Conservation (phyloP, 2,888 invertebrate genomes). For the Tuberolachnus salignus region DNA sequence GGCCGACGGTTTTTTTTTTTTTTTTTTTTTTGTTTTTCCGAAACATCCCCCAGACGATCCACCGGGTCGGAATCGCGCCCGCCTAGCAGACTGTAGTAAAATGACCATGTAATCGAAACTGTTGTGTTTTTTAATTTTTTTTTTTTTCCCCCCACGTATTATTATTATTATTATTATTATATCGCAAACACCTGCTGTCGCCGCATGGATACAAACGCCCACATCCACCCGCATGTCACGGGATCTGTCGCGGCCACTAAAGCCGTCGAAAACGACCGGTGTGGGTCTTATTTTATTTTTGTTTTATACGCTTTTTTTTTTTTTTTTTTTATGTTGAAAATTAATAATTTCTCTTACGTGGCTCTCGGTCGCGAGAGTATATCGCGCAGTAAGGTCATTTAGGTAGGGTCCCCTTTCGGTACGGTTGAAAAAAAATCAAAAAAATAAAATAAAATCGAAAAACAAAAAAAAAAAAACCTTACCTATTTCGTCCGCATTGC, state of each 20-base stretch:
- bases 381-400: slow-evolving; percentile 12
- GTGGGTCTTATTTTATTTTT: slow-evolving; percentile 25
- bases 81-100: not conserved
- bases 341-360: not conserved
- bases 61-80: not conserved
- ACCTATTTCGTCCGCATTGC: not conserved
- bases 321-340: not conserved
- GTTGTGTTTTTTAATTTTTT: not conserved
- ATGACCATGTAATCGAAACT: slow-evolving; percentile 49
- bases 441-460: no score
- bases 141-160: not conserved
- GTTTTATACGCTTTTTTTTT: slow-evolving; percentile 11
- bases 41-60: not conserved
- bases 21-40: no score
- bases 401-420: slow-evolving; percentile 2
- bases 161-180: slow-evolving; percentile 5
- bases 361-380: not conserved
- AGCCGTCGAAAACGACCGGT: slow-evolving; percentile 22
- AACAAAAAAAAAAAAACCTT: not conserved
- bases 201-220: slow-evolving; percentile 25
- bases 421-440: no score
- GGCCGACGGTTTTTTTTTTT: not conserved
- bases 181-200: slow-evolving; percentile 36
- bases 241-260: slow-evolving; percentile 43
- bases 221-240: slow-evolving; percentile 54